A percentile compares a stretch with the other conserved stretches of the same genome.
These are phyloP conservation scores for Anastrepha obliqua DNA, from an alignment of 1,140 invertebrate genomes.

Conservation along the genomic window DNA sequence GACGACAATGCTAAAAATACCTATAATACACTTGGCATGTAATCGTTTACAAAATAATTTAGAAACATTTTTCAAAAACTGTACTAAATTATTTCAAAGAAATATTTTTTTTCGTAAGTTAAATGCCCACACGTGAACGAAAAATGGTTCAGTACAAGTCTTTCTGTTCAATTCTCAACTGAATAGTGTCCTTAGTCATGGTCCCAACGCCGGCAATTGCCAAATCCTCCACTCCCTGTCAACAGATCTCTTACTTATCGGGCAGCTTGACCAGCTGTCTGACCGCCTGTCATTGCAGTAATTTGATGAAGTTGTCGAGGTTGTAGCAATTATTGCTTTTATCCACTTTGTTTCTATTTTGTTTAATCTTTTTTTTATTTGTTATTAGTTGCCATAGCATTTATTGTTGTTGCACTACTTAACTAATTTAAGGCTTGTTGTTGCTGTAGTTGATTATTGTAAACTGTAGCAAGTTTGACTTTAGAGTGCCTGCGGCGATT, in stretches of 20 bases:
- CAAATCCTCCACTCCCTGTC: conserved; percentile 30
- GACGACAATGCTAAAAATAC: too few species aligned
- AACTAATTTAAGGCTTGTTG: background rate
- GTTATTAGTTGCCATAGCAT: background rate
- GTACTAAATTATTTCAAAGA: too few species aligned
- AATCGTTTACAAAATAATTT: too few species aligned
- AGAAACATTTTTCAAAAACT: too few species aligned
- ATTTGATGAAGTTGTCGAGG: conserved; percentile 51
- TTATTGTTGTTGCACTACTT: conserved; percentile 29
- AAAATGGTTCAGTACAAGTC: too few species aligned
- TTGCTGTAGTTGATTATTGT: conserved; percentile 28
- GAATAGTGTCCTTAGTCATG: conserved; percentile 12
- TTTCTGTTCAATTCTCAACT: background rate
- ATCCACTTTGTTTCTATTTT: conserved; percentile 16
- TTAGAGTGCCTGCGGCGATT: background rate
- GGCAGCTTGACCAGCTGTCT: background rate
- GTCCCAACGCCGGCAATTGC: background rate
- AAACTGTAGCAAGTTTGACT: conserved; percentile 25
- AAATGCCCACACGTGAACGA: too few species aligned
- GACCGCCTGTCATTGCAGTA: conserved; percentile 15
- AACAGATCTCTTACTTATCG: background rate
- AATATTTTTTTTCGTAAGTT: too few species aligned
- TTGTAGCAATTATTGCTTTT: conserved; percentile 47
- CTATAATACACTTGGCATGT: too few species aligned
- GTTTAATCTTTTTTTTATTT: background rate